Conservation (phyloP, 2,888 invertebrate genomes). For the Pseudococcus jackbeardsleyi region DNA sequence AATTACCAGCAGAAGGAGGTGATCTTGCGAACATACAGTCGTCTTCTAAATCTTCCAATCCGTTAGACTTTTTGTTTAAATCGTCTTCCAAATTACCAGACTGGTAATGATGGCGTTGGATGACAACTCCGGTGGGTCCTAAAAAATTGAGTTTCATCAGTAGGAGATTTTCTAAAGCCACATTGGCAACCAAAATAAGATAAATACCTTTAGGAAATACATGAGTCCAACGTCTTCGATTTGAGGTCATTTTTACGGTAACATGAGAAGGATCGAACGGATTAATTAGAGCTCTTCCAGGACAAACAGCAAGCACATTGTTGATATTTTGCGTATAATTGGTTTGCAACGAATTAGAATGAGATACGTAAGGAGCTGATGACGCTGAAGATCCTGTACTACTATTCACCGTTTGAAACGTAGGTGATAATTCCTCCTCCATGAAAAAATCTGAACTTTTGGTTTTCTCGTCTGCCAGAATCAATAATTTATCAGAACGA, state of each 20-base stretch:
- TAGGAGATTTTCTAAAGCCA: constrained; percentile 50
- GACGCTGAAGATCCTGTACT: constrained; percentile 73
- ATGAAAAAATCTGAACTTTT: constrained; percentile 45
- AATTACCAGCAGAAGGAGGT: constrained; percentile 8
- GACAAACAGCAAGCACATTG: constrained; percentile 72
- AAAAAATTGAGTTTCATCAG: constrained; percentile 22
- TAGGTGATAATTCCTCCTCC: constrained; percentile 54
- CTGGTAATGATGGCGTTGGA: constrained; percentile 94
- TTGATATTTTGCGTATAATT: constrained; percentile 66
- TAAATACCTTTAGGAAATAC: constrained; percentile 90
- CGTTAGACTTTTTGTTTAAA: constrained; percentile 4
- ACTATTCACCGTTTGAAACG: constrained; percentile 71
- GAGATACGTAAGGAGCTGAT: constrained; percentile 67
- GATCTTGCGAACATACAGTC: constrained; percentile 35
- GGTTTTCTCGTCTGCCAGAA: constrained; percentile 43
- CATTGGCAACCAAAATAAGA: not conserved
- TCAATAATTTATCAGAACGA: not conserved
- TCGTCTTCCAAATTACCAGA: constrained; percentile 69
- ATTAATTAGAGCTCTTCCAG: constrained; percentile 91
- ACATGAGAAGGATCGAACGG: constrained; percentile 99
- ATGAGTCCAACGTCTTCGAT: constrained; percentile 96
- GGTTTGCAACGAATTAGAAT: constrained; percentile 53
- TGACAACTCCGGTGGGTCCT: constrained; percentile 90
- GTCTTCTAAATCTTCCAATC: constrained; percentile 26
- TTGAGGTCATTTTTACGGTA: constrained; percentile 94